Conservation (phyloP, 2,113 vertebrate species). For the Pseudorhombus dupliciocellatus region DNA sequence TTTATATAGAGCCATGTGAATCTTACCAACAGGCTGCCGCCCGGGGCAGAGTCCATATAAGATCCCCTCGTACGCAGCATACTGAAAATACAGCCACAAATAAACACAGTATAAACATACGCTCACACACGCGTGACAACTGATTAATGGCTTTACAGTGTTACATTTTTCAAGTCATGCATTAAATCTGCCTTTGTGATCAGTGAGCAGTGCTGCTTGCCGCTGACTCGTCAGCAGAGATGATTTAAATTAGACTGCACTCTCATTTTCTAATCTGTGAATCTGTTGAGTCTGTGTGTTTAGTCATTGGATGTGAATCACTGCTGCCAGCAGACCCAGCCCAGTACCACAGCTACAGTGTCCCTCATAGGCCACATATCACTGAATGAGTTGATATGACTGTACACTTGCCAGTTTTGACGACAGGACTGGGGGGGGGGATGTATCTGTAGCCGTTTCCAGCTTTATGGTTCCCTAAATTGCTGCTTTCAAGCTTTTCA, state of each 20-base stretch:
- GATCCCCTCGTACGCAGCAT: background rate
- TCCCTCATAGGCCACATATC: no score
- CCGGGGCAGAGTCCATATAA: background rate
- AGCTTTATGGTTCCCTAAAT: background rate
- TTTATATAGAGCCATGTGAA: constrained; percentile 63
- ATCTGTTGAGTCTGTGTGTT: constrained; percentile 5
- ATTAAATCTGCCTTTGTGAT: background rate
- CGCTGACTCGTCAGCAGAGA: constrained; percentile 20
- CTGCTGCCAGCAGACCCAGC: no score
- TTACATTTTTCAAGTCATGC: background rate
- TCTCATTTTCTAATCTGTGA: constrained; percentile 3
- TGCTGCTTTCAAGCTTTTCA: constrained; percentile 6
- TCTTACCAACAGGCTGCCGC: constrained; percentile 31
- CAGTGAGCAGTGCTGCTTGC: constrained; percentile 3
- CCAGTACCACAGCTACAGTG: no score
- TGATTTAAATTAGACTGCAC: constrained; percentile 2
- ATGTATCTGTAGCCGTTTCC: no score
- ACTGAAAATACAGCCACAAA: constrained; percentile 11
- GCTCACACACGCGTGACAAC: background rate
- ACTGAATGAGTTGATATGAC: no score
- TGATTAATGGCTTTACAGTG: background rate
- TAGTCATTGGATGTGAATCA: background rate
- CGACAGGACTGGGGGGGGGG: no score
- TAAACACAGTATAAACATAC: constrained; percentile 15
- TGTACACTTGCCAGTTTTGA: no score